These are phyloP conservation scores for Bos javanicus DNA, from an alignment of 2,113 vertebrate genomes.

Conservation along the genomic window DNA sequence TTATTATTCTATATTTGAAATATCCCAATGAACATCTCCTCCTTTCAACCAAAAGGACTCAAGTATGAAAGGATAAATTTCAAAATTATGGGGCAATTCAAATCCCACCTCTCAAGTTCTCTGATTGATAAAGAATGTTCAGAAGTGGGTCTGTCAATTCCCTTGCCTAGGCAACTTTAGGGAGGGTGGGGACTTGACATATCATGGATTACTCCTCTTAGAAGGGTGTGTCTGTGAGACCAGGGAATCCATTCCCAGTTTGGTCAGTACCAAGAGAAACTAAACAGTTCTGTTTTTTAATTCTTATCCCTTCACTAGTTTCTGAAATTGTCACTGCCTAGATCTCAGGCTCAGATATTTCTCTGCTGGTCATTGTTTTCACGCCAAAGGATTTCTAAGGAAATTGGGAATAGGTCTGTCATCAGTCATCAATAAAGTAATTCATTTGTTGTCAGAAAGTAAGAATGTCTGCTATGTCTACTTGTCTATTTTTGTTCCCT, in stretches of 20 bases:
- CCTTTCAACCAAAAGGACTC: neutral
- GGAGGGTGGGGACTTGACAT: neutral
- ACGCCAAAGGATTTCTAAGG: neutral
- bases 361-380: neutral
- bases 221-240: neutral
- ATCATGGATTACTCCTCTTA: neutral
- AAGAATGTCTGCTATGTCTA: slow-evolving; percentile 12
- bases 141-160: neutral
- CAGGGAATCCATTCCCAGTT: neutral
- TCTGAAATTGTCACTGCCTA: neutral
- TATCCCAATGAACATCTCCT: neutral
- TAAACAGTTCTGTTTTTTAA: neutral
- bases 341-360: neutral
- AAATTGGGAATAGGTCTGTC: neutral
- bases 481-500: neutral
- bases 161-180: neutral
- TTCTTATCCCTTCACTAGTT: slow-evolving; percentile 10
- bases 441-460: slow-evolving; percentile 11
- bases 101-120: neutral
- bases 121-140: neutral
- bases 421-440: neutral
- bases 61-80: neutral
- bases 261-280: neutral
- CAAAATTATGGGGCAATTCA: neutral
- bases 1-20: neutral